phyloP scores from a whole-genome alignment of 2,888 invertebrate species.

The Hermodice carunculata region DNA sequence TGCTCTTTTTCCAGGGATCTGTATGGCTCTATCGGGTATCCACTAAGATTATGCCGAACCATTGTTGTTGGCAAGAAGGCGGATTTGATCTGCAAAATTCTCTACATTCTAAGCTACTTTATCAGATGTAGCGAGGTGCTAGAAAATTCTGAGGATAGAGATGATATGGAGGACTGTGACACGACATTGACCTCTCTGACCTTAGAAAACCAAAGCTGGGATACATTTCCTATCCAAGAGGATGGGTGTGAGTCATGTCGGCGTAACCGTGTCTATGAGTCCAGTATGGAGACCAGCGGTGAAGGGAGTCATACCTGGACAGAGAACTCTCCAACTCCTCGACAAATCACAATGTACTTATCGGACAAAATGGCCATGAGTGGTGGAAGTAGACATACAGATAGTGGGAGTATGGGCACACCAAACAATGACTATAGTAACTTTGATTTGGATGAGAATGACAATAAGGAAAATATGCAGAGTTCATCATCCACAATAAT shows the following conservation, averaged over 20 bases:
- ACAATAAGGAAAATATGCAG: no score
- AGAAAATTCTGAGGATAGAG: constrained; percentile 68
- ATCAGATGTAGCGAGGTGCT: constrained; percentile 83
- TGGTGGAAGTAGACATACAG: no score
- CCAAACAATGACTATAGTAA: no score
- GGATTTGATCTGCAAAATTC: constrained; percentile 79
- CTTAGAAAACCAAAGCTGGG: background rate
- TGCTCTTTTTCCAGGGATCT: constrained; percentile 74
- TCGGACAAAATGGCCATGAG: no score
- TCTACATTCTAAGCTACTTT: constrained; percentile 88
- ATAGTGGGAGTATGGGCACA: no score
- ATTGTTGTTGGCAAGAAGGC: constrained; percentile 78
- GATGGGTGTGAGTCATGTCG: background rate
- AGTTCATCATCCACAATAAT: no score
- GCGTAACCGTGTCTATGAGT: no score
- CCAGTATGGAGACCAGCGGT: background rate
- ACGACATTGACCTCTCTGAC: no score
- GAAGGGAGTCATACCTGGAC: background rate
- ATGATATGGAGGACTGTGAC: no score
- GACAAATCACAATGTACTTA: no score
- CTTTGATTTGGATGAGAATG: no score
- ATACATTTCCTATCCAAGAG: background rate
- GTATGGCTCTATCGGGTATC: constrained; percentile 86
- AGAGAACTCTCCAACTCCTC: no score
- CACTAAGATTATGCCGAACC: constrained; percentile 83